Conservation (phyloP, 1,140 invertebrate species). For the Saccostrea glomerata region DNA sequence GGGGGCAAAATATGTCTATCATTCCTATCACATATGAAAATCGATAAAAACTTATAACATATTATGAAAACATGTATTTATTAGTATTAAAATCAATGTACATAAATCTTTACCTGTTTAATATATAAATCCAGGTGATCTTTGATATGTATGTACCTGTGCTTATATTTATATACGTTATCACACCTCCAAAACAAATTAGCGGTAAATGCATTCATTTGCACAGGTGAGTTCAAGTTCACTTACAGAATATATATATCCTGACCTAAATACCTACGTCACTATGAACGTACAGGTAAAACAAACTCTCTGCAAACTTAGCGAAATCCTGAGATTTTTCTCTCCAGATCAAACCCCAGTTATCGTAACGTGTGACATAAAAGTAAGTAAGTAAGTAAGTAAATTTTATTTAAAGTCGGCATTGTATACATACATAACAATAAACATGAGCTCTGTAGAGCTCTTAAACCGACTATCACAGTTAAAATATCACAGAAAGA, state of each 20-base stretch:
- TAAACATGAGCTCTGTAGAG: too few relatives aligned
- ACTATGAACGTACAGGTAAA: slow-evolving; percentile 23
- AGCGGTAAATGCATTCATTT: neutral
- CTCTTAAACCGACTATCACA: too few relatives aligned
- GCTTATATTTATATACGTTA: neutral
- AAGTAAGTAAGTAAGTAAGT: too few relatives aligned
- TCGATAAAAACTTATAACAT: too few relatives aligned
- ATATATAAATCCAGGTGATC: neutral
- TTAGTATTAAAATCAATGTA: too few relatives aligned
- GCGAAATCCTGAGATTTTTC: neutral
- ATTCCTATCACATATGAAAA: too few relatives aligned
- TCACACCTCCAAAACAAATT: neutral
- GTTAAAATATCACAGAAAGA: too few relatives aligned
- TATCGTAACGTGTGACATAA: neutral
- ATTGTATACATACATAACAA: too few relatives aligned
- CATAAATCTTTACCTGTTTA: neutral
- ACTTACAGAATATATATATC: neutral
- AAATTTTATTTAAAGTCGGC: too few relatives aligned
- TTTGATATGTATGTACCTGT: neutral
- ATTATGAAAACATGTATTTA: too few relatives aligned
- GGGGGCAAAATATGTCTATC: too few relatives aligned
- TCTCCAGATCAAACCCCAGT: neutral
- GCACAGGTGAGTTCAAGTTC: neutral
- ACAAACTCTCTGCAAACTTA: neutral
- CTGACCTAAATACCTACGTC: neutral